A percentile compares a stretch with the other conserved stretches of the same genome.
phyloP scores from a whole-genome alignment of 2,113 vertebrate genomes.

The Anoplopoma fimbria region DNA sequence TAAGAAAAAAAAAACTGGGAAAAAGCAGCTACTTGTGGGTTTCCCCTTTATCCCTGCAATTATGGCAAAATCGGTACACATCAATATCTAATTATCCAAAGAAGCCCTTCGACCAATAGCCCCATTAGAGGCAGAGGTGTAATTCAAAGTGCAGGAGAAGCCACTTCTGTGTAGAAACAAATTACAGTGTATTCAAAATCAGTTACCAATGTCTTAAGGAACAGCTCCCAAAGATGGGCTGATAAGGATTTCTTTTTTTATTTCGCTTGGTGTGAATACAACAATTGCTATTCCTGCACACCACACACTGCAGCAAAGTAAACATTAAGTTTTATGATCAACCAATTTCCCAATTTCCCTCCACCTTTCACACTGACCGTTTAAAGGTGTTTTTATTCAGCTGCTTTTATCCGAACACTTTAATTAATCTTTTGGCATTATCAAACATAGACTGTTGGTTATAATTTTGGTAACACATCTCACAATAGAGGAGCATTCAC shows the following conservation, averaged over 20 bases:
- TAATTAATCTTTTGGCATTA: slow-evolving; percentile 69
- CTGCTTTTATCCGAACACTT: slow-evolving; percentile 59
- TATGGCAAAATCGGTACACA: slow-evolving; percentile 64
- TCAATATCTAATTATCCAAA: slow-evolving; percentile 75
- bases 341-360: slow-evolving; percentile 11
- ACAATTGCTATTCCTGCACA: background rate
- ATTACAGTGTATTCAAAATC: slow-evolving; percentile 19
- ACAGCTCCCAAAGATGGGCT: background rate
- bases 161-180: slow-evolving; percentile 23
- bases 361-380: slow-evolving; percentile 29
- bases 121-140: slow-evolving; percentile 35
- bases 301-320: background rate
- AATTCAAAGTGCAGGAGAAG: slow-evolving; percentile 38
- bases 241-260: slow-evolving; percentile 5
- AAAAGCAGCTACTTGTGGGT: slow-evolving; percentile 46
- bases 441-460: slow-evolving; percentile 62
- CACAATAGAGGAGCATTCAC: slow-evolving; percentile 60
- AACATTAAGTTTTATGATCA: slow-evolving; percentile 13
- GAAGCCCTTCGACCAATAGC: slow-evolving; percentile 45
- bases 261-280: background rate
- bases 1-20: background rate
- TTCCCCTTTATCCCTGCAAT: slow-evolving; percentile 63
- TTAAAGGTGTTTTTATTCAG: slow-evolving; percentile 61
- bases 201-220: slow-evolving; percentile 16
- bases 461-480: slow-evolving; percentile 69